phyloP scores from a whole-genome alignment of 2,888 invertebrate genomes.

The Ichneumoninae sp. region DNA sequence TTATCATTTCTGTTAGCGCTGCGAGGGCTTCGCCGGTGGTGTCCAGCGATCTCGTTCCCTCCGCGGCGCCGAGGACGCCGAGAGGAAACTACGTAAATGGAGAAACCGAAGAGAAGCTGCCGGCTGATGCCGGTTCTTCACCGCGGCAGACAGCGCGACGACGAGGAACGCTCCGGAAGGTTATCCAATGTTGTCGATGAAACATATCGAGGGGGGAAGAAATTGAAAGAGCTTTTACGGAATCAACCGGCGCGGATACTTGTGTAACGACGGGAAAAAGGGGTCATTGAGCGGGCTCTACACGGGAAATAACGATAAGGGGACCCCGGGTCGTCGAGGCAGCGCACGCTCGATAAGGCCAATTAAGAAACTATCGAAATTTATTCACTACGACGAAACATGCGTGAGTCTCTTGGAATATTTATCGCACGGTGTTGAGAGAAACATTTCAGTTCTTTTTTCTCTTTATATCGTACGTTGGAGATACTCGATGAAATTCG shows the following conservation, averaged over 20 bases:
- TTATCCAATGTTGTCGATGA: constrained; percentile 11
- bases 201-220: constrained; percentile 4
- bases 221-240: constrained; percentile 29
- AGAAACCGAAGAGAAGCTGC: constrained; percentile 37
- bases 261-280: constrained; percentile 17
- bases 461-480: background rate
- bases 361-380: constrained; percentile 39
- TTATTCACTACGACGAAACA: constrained; percentile 7
- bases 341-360: constrained; percentile 4
- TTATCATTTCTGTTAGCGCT: constrained; percentile 59
- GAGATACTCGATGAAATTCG: background rate
- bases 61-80: background rate
- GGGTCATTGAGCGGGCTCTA: constrained; percentile 9
- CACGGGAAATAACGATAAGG: constrained; percentile 18
- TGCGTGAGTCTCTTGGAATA: background rate
- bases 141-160: constrained; percentile 25
- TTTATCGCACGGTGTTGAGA: background rate
- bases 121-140: constrained; percentile 25
- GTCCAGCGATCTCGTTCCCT: constrained; percentile 37
- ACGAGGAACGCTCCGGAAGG: constrained; percentile 1
- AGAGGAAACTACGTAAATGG: constrained; percentile 34
- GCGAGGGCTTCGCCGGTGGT: constrained; percentile 18
- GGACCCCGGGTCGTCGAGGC: constrained; percentile 29
- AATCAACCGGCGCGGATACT: constrained; percentile 31
- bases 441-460: background rate